Percentiles rank a stretch among this genome's conserved stretches.
Conservation (phyloP, 2,797 vertebrate genomes). For the Melopsittacus undulatus region DNA sequence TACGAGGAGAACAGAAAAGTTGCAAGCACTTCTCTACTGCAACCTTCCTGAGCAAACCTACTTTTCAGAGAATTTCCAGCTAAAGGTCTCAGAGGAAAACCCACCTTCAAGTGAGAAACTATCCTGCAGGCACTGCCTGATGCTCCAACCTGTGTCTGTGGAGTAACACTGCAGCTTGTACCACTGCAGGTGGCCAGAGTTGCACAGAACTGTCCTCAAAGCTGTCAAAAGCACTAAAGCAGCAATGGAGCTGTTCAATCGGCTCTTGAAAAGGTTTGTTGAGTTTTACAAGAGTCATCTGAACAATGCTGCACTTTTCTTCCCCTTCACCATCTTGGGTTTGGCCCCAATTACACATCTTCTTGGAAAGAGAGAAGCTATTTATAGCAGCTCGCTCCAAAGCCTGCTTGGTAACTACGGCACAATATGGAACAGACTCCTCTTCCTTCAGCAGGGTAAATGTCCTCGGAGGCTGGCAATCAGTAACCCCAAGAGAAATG, state of each 20-base stretch:
- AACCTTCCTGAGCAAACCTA: neutral
- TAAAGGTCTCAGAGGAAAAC: neutral
- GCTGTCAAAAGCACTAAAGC: neutral
- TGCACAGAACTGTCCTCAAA: neutral
- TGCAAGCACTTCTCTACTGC: neutral
- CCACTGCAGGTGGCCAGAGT: rapidly evolving
- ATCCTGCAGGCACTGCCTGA: neutral
- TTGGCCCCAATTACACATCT: neutral
- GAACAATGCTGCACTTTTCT: neutral
- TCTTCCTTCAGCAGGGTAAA: neutral
- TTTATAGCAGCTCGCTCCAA: neutral
- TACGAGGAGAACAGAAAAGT: neutral
- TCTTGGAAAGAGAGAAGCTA: neutral
- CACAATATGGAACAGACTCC: neutral
- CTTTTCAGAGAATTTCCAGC: neutral
- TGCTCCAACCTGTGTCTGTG: neutral
- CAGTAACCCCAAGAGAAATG: neutral
- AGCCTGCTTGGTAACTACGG: neutral
- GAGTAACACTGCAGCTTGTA: rapidly evolving
- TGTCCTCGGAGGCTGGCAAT: neutral
- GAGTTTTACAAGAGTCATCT: neutral
- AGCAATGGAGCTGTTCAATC: neutral
- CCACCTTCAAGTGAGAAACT: neutral
- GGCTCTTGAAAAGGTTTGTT: neutral
- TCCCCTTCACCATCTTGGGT: neutral